Percentiles rank a stretch among this genome's conserved stretches.
These are phyloP conservation scores for Poeciliopsis infans DNA, from an alignment of 2,797 vertebrate genomes.

Conservation along the genomic window DNA sequence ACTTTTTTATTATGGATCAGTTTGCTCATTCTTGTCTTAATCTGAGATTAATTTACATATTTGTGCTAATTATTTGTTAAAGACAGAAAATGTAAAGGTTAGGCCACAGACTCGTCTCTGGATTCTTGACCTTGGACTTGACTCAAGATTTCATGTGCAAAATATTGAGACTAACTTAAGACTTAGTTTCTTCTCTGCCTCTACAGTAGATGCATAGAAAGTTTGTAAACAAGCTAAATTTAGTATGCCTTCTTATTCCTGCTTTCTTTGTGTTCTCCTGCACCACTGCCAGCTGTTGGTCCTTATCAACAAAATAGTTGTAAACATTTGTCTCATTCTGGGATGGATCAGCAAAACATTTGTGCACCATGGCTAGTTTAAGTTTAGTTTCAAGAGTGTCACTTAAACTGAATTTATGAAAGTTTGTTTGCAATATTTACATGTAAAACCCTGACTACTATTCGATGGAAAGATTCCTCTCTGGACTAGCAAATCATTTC, in stretches of 20 bases:
- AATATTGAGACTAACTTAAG: neutral
- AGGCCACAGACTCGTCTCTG: too few relatives aligned
- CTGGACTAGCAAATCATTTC: neutral
- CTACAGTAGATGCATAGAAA: neutral
- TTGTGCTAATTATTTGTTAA: neutral
- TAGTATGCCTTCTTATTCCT: conserved; percentile 14
- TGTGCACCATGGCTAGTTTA: neutral
- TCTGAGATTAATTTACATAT: neutral
- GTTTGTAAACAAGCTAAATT: neutral
- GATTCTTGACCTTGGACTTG: neutral
- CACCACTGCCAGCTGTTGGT: neutral
- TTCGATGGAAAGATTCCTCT: neutral
- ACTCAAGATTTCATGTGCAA: neutral
- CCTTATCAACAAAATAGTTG: conserved; percentile 51
- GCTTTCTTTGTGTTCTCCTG: conserved; percentile 15
- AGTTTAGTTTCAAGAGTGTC: neutral
- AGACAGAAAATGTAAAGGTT: neutral
- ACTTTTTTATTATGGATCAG: too few relatives aligned
- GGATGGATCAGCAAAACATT: neutral
- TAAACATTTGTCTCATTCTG: conserved; percentile 27
- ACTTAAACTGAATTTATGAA: neutral
- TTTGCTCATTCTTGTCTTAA: too few relatives aligned
- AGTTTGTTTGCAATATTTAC: neutral
- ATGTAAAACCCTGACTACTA: neutral
- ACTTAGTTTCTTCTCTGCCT: neutral